A percentile compares a stretch with the other conserved stretches of the same genome.
These are phyloP conservation scores for Nycticorax nycticorax DNA, from an alignment of 2,113 vertebrate genomes.

Conservation along the genomic window DNA sequence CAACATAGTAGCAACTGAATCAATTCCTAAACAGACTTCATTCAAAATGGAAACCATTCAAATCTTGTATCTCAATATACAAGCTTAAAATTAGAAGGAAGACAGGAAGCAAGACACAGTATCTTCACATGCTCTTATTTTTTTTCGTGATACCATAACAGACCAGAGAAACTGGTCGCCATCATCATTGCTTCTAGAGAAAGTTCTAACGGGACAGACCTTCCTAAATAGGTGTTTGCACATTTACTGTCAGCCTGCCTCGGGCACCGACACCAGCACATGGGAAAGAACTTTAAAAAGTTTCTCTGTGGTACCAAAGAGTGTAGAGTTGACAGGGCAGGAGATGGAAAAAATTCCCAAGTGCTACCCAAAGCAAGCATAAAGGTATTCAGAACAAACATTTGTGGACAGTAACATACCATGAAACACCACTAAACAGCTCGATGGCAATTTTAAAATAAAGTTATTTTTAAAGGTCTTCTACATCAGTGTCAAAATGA, in stretches of 20 bases:
- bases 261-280: background rate
- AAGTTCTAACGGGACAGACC: background rate
- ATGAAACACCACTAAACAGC: background rate
- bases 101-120: background rate
- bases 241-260: background rate
- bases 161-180: background rate
- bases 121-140: background rate
- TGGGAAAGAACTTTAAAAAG: background rate
- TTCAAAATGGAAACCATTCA: background rate
- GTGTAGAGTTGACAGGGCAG: background rate
- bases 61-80: background rate
- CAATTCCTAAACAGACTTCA: background rate
- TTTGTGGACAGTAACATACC: background rate
- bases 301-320: background rate
- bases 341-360: background rate
- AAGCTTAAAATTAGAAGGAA: background rate
- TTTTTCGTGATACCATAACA: background rate
- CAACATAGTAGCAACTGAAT: background rate
- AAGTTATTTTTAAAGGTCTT: background rate
- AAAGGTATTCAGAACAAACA: background rate
- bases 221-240: background rate
- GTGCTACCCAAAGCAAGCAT: background rate
- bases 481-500: background rate
- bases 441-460: background rate
- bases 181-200: background rate